Evolutionary conservation across 2,888 invertebrate species (phyloP), one percentile per base, ranked within the genome.

Genomic region (Drosophila yooni): DNA sequence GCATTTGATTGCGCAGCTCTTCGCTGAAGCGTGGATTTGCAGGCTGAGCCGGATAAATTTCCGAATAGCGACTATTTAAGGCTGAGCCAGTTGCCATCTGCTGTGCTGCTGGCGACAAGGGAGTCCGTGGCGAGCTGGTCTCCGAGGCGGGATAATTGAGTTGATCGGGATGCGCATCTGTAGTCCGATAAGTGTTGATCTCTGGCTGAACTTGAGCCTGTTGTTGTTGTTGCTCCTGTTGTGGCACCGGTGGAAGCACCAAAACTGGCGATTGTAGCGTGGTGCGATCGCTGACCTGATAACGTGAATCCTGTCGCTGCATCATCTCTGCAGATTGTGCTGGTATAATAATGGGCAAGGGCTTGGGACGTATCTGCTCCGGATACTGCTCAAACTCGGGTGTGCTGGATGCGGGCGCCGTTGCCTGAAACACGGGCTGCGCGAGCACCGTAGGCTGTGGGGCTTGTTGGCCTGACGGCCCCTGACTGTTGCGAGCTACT

Each of bases 1-100:
- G 95, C 83, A 95, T 91, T 90, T 95, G 95, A 31, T 94, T 94
- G 73, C 94, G 94, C 56, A 95, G 92, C 80, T 94, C 95, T 27
- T 94, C 94, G 34, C 90, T 92, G 21, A 92, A 83, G 2, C 90
- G 90, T 7, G 85, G 82, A 70, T 82, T 87, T 25, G 73, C 75
- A 0, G 72, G 88, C 48, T 69, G 82, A n/a, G 77, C 71, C 10
- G 88, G 83, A 54, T 84, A 76, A 1, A 85, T 85, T 11, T 90
- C 91, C 38, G 92, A 91, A 65, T 92, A 92, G 36, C 92, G 92
- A 76, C 87, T 88, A 50, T 92, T 92, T 0, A 92, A 62, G 0
- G 92, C 91, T 4, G 92, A 92, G 11, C 77, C 68, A 0, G 88
- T 70, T 5, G 92, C 92, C 27, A 92, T 48, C 46, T 91, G 89